Conservation (phyloP, 2,797 vertebrate species). For the Dromococcyx pavoninus region DNA sequence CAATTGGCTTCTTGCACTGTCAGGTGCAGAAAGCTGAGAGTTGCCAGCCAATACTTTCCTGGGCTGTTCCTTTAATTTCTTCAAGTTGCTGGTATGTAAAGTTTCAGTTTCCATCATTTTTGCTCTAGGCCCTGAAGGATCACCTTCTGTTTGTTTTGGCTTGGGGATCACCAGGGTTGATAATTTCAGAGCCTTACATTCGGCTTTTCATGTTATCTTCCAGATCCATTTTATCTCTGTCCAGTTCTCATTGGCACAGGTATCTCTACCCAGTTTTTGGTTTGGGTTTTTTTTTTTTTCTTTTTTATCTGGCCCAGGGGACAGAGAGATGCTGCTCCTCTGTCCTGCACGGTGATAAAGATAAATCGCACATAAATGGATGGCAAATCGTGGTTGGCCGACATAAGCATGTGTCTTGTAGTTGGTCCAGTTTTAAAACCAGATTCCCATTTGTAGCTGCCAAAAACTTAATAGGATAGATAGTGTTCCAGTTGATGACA, state of each 20-base stretch:
- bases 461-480: neutral
- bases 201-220: neutral
- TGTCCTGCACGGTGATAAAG: neutral
- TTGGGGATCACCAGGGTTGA: neutral
- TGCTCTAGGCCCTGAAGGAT: neutral
- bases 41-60: neutral
- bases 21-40: conserved; percentile 43
- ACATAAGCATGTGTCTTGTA: neutral
- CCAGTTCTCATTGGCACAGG: neutral
- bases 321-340: neutral
- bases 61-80: conserved; percentile 2
- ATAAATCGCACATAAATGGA: neutral
- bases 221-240: neutral
- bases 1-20: neutral
- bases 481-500: neutral
- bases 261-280: neutral
- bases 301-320: neutral
- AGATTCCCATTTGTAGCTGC: neutral
- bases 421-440: neutral
- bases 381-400: neutral
- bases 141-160: neutral
- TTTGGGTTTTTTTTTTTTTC: neutral
- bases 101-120: neutral
- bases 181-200: neutral
- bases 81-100: neutral